Evolutionary conservation across 2,888 invertebrate genomes (phyloP).

Genomic region (Megamerina dolium): DNA sequence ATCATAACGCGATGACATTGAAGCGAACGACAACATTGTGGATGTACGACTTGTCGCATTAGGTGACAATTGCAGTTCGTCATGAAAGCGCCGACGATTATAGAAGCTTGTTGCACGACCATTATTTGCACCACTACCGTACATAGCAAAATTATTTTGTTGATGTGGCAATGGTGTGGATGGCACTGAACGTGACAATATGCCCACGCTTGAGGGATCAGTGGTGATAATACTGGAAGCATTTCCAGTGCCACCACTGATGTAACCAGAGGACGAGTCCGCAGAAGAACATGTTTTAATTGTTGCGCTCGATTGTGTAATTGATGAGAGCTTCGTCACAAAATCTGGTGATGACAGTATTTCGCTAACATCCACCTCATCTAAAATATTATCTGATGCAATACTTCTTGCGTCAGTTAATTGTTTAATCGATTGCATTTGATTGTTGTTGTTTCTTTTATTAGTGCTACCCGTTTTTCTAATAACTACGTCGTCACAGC

Average conservation of each 20-base stretch:
- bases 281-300: constrained; percentile 40
- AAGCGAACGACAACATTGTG: constrained; percentile 9
- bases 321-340: constrained; percentile 33
- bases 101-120: constrained; percentile 17
- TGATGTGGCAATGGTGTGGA: constrained; percentile 59
- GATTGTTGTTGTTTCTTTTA: too few species aligned
- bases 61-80: constrained; percentile 20
- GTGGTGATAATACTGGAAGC: constrained; percentile 19
- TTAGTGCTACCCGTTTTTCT: too few species aligned
- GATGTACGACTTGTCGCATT: constrained; percentile 19
- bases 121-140: constrained; percentile 12
- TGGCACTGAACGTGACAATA: constrained; percentile 63
- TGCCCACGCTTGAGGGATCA: constrained; percentile 15
- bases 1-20: constrained; percentile 12
- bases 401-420: not conserved
- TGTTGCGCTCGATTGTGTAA: constrained; percentile 24
- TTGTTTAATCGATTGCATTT: not conserved
- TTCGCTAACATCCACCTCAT: constrained; percentile 36
- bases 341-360: constrained; percentile 40
- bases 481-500: constrained; percentile 11
- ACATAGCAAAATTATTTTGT: constrained; percentile 22
- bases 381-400: constrained; percentile 9
- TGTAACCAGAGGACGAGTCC: constrained; percentile 41
- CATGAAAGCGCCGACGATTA: constrained; percentile 15
- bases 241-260: constrained; percentile 34